Conservation (phyloP, 2,888 invertebrate species). For the Heliconius cydno region DNA sequence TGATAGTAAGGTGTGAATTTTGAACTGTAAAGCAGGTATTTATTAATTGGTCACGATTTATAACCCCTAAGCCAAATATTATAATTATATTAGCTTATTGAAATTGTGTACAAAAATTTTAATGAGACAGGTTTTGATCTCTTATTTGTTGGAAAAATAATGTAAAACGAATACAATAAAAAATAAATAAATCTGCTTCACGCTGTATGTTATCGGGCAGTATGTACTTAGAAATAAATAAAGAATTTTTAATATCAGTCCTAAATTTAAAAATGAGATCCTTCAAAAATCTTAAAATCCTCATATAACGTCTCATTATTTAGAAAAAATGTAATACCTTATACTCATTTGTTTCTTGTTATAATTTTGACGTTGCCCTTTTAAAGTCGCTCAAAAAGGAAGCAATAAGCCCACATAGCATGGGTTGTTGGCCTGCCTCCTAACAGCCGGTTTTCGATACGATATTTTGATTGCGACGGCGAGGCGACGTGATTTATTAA, state of each 20-base stretch:
- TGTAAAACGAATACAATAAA: too few relatives aligned
- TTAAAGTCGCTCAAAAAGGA: slow-evolving; percentile 24
- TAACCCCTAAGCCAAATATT: background rate
- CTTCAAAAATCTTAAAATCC: background rate
- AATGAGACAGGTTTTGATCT: background rate
- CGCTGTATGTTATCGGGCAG: too few relatives aligned
- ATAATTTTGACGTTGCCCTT: slow-evolving; percentile 7
- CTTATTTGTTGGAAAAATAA: too few relatives aligned
- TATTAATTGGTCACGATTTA: slow-evolving; percentile 10
- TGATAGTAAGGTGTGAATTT: slow-evolving; percentile 6
- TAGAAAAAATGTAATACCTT: background rate
- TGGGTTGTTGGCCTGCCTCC: slow-evolving; percentile 32
- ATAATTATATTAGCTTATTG: background rate
- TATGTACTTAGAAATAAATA: too few relatives aligned
- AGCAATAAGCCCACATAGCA: slow-evolving; percentile 12
- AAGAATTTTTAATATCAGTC: background rate
- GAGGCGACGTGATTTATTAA: slow-evolving; percentile 31
- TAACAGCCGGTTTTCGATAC: slow-evolving; percentile 32
- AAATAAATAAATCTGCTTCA: too few relatives aligned
- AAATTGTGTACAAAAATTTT: background rate
- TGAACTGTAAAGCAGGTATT: background rate
- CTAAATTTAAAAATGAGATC: background rate
- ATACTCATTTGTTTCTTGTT: background rate
- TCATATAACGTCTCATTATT: background rate
- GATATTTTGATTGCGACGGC: slow-evolving; percentile 35